phyloP scores from a whole-genome alignment of 2,113 vertebrate genomes.

The Loxodonta africana region DNA sequence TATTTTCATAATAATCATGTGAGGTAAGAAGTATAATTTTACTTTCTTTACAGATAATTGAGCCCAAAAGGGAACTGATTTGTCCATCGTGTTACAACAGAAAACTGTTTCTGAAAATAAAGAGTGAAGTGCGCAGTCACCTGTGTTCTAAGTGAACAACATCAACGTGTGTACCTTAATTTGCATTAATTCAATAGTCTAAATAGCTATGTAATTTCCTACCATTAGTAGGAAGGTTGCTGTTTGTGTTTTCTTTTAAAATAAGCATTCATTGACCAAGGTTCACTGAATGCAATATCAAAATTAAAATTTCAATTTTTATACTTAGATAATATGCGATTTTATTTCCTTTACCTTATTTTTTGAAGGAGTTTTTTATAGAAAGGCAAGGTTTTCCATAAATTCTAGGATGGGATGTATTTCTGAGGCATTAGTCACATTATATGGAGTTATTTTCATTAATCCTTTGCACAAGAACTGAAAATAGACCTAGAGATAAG shows the following conservation, averaged over 20 bases:
- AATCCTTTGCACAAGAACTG: slow-evolving; percentile 21
- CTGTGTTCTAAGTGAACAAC: not conserved
- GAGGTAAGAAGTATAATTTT: not conserved
- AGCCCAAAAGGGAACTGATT: not conserved
- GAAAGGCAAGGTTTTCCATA: not conserved
- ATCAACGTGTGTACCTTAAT: not conserved
- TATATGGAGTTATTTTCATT: slow-evolving; percentile 36
- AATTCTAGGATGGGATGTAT: not conserved
- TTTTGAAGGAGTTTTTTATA: not conserved
- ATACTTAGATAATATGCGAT: not conserved
- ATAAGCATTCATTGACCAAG: not conserved
- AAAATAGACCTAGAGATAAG: not conserved
- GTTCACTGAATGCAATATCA: not conserved
- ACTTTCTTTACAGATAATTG: not conserved
- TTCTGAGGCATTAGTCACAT: slow-evolving; percentile 27
- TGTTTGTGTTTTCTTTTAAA: slow-evolving; percentile 51
- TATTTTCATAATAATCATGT: slow-evolving; percentile 34
- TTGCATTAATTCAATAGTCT: not conserved
- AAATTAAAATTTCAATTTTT: slow-evolving; percentile 15
- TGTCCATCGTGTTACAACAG: not conserved
- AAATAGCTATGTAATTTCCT: not conserved
- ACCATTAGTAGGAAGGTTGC: not conserved
- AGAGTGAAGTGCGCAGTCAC: not conserved
- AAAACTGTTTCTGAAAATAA: not conserved
- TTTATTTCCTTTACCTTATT: not conserved